Conservation (phyloP, 2,888 invertebrate genomes). For the Blera fallax region DNA sequence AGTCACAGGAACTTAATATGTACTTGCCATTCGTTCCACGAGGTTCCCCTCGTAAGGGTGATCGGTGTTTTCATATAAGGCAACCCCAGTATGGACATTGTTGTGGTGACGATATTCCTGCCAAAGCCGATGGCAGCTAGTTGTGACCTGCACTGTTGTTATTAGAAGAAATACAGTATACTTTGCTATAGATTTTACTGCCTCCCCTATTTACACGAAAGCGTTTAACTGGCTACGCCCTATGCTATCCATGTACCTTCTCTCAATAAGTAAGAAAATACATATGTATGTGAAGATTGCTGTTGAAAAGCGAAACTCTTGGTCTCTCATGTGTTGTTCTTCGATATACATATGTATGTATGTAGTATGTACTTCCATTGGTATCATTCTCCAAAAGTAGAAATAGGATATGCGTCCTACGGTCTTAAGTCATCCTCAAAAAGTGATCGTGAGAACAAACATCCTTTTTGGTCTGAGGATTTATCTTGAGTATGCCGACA, state of each 20-base stretch:
- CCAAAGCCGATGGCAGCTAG: not conserved
- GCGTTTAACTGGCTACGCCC: not conserved
- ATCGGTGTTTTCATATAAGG: too few species aligned
- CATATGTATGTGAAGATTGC: not conserved
- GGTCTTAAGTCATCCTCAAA: too few species aligned
- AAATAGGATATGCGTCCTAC: too few species aligned
- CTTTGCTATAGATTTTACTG: not conserved
- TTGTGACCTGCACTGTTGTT: not conserved
- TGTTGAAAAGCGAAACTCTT: not conserved
- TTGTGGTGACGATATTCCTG: not conserved
- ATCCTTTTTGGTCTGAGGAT: not conserved
- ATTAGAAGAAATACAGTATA: too few species aligned
- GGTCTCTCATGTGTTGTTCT: too few species aligned
- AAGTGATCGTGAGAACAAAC: not conserved
- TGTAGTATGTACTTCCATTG: too few species aligned
- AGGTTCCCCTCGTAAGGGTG: not conserved
- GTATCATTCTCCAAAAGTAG: too few species aligned
- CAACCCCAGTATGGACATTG: too few species aligned
- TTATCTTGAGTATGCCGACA: not conserved
- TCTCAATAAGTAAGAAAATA: not conserved
- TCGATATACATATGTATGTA: too few species aligned
- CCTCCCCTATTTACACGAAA: not conserved
- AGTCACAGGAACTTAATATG: not conserved
- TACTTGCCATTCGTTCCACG: not conserved
- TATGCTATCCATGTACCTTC: not conserved